These are phyloP conservation scores for Erynnis tages DNA, from an alignment of 2,888 invertebrate species.

Conservation along the genomic window DNA sequence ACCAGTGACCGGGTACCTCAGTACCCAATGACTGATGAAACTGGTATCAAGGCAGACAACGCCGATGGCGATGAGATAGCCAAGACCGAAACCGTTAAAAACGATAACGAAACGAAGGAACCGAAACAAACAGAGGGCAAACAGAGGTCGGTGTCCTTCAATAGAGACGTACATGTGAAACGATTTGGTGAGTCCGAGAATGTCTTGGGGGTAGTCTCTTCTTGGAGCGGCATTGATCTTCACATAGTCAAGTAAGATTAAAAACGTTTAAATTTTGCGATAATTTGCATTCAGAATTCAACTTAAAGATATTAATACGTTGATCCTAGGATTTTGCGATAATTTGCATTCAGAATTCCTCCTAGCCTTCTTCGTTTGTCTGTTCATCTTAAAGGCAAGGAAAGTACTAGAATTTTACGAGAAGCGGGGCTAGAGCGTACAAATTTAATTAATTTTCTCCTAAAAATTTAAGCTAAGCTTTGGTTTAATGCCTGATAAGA, in stretches of 20 bases:
- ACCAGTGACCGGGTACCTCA: conserved; percentile 64
- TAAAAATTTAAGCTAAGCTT: too few relatives aligned
- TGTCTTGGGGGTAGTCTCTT: conserved; percentile 24
- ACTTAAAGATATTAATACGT: too few relatives aligned
- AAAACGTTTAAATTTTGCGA: neutral
- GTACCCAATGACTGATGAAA: conserved; percentile 73
- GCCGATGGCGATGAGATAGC: conserved; percentile 68
- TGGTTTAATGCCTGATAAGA: too few relatives aligned
- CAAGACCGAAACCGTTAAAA: conserved; percentile 46
- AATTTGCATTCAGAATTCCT: conserved; percentile 14
- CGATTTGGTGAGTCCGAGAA: conserved; percentile 87
- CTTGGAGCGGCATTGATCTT: conserved; percentile 14
- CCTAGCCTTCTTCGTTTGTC: too few relatives aligned
- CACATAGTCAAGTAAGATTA: conserved; percentile 1
- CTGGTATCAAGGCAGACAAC: conserved; percentile 61
- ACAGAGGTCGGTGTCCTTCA: conserved; percentile 91
- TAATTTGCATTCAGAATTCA: conserved; percentile 15
- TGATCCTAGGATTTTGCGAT: neutral
- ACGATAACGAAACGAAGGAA: conserved; percentile 63
- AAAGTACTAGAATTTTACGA: too few relatives aligned
- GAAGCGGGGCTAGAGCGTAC: too few relatives aligned
- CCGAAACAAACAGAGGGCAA: conserved; percentile 71
- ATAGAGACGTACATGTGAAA: conserved; percentile 94
- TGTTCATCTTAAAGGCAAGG: too few relatives aligned
- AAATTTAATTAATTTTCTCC: too few relatives aligned